Base-by-base conservation (phyloP, 2,797 vertebrate genomes). In the Helarctos malayanus region DNA sequence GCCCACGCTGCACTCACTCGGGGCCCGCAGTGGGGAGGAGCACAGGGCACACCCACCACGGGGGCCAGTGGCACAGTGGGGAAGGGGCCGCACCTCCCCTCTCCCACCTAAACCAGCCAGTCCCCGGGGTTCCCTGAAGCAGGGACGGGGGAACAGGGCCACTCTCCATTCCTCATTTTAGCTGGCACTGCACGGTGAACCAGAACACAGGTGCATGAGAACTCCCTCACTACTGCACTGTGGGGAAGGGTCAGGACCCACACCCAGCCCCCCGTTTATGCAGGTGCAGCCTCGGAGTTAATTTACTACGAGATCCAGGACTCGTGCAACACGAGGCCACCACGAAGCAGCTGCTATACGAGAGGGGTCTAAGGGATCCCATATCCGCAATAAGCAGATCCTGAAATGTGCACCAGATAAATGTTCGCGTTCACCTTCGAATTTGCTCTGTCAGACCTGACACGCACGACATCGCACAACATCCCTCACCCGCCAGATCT, bases 1-100 rank as follows among this genome's bases (percentile, higher is more conserved):
- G 45, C 32, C 63, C 15, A 18, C 47, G 2, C 47, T 12, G 19
- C 14, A 8, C 2, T 2, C 65, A 27, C 5, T 0, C 5, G 3
- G 21, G 19, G 73, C 13, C 41, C 3, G 19, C 3, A 7, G 49
- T 41, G 38, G 38, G n/a, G 35, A 68, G 18, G 16, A 3, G 63
- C 16, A 32, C 15, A 38, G 10, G 11, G 68, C 35, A 41, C 5
- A 9, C 21, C 68, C 68, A 35, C 35, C 35, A 1, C 2, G 11
- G 35, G 25, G 41, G 71, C 41, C 29, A 7, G n/a, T 9, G 65
- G n/a, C 65, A 3, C 19, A 14, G 15, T 18, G 32, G 15, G 63
- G 14, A 32, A 65, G 14, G 49, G 65, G 59, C 68, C 10, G n/a
- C 16, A 21, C 19, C 7, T 7, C 54, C 54, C 63, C 84, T 6